phyloP scores from a whole-genome alignment of 2,797 vertebrate species.

The Tolypeutes matacus region DNA sequence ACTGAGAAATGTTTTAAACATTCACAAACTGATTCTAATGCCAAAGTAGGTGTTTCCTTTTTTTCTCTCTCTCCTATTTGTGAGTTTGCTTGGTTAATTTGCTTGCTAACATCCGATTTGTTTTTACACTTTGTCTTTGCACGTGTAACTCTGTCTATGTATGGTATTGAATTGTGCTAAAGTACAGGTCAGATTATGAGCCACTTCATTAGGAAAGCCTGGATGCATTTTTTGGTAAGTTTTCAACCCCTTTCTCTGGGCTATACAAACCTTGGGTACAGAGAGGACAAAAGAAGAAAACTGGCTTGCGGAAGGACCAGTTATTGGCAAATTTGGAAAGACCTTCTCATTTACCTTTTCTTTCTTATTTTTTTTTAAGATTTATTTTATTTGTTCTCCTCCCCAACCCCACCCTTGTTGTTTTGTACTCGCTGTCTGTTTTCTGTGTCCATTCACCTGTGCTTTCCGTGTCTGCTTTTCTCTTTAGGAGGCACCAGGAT shows the following conservation, averaged over 20 bases:
- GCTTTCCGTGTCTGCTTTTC: too few species aligned
- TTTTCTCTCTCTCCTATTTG: neutral
- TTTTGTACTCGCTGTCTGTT: too few species aligned
- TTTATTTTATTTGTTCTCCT: too few species aligned
- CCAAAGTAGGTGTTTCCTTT: neutral
- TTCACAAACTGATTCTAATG: constrained; percentile 40
- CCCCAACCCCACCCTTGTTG: too few species aligned
- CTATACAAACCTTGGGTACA: neutral
- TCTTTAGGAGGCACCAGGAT: too few species aligned
- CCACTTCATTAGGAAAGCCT: neutral
- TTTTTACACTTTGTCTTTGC: neutral
- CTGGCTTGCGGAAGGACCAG: neutral
- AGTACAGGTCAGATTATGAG: neutral
- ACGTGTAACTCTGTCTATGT: neutral
- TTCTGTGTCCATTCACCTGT: too few species aligned
- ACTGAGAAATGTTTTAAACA: constrained; percentile 68
- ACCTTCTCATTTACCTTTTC: neutral
- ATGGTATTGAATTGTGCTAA: neutral
- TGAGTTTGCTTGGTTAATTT: neutral
- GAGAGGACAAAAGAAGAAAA: neutral
- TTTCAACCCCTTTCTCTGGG: neutral
- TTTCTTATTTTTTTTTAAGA: neutral
- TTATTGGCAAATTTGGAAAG: neutral
- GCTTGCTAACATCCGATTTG: neutral
- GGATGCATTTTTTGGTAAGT: neutral